Evolutionary conservation across 2,888 invertebrate species (phyloP).

Genomic region (Agrilus cyanescens): DNA sequence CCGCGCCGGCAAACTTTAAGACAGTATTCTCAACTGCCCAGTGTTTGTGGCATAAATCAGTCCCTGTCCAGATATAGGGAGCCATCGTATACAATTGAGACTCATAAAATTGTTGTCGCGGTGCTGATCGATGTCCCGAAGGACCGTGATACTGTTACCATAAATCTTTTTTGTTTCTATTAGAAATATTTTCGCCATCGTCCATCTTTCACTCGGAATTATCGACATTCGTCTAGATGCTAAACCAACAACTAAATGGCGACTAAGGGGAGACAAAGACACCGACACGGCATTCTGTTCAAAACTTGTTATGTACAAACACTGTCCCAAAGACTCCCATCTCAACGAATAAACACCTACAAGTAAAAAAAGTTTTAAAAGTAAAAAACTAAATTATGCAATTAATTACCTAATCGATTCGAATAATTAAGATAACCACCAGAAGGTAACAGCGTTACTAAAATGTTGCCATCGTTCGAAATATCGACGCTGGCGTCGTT

Average conservation of each 20-base stretch:
- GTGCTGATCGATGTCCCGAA: conserved; percentile 55
- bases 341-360: conserved; percentile 69
- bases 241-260: conserved; percentile 69
- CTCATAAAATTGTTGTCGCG: conserved; percentile 55
- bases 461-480: conserved; percentile 62
- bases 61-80: conserved; percentile 72
- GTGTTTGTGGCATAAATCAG: conserved; percentile 77
- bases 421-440: conserved; percentile 55
- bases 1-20: conserved; percentile 19
- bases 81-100: conserved; percentile 76
- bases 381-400: neutral
- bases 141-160: conserved; percentile 35
- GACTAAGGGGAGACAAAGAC: conserved; percentile 69
- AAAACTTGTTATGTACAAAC: conserved; percentile 63
- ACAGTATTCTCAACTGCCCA: conserved; percentile 64
- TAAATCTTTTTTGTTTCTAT: conserved; percentile 26
- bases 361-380: conserved; percentile 9
- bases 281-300: conserved; percentile 75
- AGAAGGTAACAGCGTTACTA: conserved; percentile 65
- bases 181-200: conserved; percentile 36
- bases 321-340: conserved; percentile 62
- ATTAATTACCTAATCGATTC: conserved; percentile 54
- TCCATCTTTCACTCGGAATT: conserved; percentile 41
- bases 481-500: conserved; percentile 81
- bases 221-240: conserved; percentile 52